Conservation (phyloP, 2,888 invertebrate species). For the Protodeltote pygarga region DNA sequence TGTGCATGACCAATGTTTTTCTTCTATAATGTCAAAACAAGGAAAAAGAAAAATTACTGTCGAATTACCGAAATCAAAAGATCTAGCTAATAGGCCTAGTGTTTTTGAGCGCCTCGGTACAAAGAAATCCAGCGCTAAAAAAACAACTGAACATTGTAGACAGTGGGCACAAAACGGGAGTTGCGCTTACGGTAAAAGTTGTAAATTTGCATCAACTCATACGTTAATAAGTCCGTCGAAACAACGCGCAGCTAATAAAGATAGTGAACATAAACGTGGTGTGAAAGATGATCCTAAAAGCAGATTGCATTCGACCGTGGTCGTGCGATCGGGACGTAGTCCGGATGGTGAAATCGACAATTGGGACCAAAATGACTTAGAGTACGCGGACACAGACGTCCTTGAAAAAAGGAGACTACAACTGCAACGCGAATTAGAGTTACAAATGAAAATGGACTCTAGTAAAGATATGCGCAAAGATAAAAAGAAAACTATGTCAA, state of each 20-base stretch:
- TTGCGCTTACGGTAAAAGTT: conserved; percentile 92
- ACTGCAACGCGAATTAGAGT: conserved; percentile 91
- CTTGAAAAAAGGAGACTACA: conserved; percentile 92
- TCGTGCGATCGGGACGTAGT: conserved; percentile 86
- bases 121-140: conserved; percentile 88
- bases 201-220: conserved; percentile 92
- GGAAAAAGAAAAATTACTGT: conserved; percentile 93
- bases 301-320: conserved; percentile 88
- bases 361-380: conserved; percentile 93
- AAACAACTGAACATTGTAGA: conserved; percentile 90
- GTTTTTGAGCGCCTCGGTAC: conserved; percentile 94
- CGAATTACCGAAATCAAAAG: conserved; percentile 90
- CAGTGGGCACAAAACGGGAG: conserved; percentile 93
- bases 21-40: conserved; percentile 87
- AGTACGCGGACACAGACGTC: conserved; percentile 93
- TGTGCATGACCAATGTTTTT: conserved; percentile 80
- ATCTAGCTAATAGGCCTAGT: conserved; percentile 90
- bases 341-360: conserved; percentile 90
- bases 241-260: conserved; percentile 89
- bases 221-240: conserved; percentile 92
- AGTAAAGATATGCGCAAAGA: conserved; percentile 89
- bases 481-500: conserved; percentile 89
- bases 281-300: conserved; percentile 89
- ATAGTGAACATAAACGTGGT: conserved; percentile 83
- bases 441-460: conserved; percentile 92